These are phyloP conservation scores for Drosophila tropicalis DNA, from an alignment of 1,140 invertebrate genomes.

Conservation along the genomic window DNA sequence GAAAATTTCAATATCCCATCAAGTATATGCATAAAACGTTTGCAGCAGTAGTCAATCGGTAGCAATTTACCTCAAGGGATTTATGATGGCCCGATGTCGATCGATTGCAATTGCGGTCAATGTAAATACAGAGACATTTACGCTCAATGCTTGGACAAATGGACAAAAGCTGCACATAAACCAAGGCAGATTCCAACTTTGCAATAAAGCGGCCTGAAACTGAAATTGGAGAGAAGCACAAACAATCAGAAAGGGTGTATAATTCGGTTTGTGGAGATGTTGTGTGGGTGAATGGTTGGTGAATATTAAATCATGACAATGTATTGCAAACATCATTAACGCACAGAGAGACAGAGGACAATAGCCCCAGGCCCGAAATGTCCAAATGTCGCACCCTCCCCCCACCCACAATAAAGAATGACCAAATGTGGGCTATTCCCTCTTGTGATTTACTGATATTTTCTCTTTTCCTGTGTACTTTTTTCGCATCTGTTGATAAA, in stretches of 20 bases:
- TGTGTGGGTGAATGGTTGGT: constrained; percentile 1
- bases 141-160: constrained; percentile 90
- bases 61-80: constrained; percentile 86
- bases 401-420: constrained; percentile 22
- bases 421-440: constrained; percentile 23
- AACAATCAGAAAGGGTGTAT: not conserved
- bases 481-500: constrained; percentile 4
- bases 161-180: constrained; percentile 93
- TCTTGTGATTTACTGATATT: constrained; percentile 34
- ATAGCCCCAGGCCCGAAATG: constrained; percentile 16
- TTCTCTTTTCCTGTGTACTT: constrained; percentile 17
- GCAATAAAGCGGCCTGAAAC: constrained; percentile 92
- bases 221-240: constrained; percentile 70
- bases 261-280: not conserved
- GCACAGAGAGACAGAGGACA: not conserved
- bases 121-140: constrained; percentile 93
- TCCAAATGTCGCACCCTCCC: not conserved
- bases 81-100: constrained; percentile 89
- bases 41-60: not conserved
- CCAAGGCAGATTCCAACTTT: constrained; percentile 91
- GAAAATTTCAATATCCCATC: constrained; percentile 15
- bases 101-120: constrained; percentile 92
- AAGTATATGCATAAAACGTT: not conserved
- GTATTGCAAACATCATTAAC: constrained; percentile 53
- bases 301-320: constrained; percentile 46